Conservation (phyloP, 2,888 invertebrate genomes). For the Chrysodeixis includens region DNA sequence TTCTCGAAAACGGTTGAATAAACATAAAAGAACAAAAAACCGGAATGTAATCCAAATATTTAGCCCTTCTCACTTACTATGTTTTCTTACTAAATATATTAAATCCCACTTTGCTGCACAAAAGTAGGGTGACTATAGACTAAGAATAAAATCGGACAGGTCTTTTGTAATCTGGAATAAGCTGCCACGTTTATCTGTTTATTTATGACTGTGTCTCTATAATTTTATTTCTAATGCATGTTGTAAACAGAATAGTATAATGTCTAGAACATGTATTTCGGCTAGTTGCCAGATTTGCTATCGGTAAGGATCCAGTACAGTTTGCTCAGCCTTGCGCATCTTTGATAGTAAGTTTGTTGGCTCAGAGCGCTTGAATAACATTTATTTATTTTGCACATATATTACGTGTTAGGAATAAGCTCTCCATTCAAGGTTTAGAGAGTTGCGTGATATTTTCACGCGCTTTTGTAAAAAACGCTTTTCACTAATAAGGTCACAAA, state of each 20-base stretch:
- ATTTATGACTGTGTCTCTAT: neutral
- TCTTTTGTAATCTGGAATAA: neutral
- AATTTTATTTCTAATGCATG: conserved; percentile 3
- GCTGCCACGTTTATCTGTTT: neutral
- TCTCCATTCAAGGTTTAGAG: neutral
- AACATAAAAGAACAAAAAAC: conserved; percentile 40
- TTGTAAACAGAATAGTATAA: conserved; percentile 5
- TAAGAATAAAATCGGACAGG: neutral
- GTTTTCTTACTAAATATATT: conserved; percentile 52
- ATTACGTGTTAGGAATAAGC: neutral
- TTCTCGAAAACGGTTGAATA: conserved; percentile 37
- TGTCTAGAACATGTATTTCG: conserved; percentile 7
- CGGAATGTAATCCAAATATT: conserved; percentile 55
- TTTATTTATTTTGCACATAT: neutral
- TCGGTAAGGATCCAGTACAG: neutral
- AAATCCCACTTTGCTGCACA: conserved; percentile 30
- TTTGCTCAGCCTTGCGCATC: conserved; percentile 19
- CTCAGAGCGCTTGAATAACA: conserved; percentile 2
- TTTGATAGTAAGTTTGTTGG: conserved; percentile 40
- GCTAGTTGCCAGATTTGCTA: conserved; percentile 18
- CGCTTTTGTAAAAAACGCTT: too few relatives aligned
- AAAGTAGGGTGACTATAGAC: conserved; percentile 27
- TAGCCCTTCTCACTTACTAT: conserved; percentile 45
- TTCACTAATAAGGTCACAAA: too few relatives aligned
- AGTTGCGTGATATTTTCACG: neutral